Conservation (phyloP, 2,888 invertebrate species). For the Heliconius charithonia region DNA sequence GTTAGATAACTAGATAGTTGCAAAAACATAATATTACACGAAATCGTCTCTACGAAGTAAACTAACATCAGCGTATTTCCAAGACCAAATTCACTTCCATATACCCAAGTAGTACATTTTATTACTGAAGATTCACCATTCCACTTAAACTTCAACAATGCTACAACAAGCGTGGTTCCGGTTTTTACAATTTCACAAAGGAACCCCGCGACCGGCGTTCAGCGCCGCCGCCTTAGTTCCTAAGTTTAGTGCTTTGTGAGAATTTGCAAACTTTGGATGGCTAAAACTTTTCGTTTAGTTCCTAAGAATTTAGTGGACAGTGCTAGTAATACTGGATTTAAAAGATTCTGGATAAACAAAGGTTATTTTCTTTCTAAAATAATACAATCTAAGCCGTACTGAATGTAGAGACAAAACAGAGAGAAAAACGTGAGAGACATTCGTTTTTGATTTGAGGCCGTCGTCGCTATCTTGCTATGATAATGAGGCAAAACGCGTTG, state of each 20-base stretch:
- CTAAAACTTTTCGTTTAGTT: slow-evolving; percentile 12
- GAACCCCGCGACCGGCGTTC: slow-evolving; percentile 11
- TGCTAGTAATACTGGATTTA: background rate
- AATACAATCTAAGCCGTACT: too few relatives aligned
- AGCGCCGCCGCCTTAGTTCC: background rate
- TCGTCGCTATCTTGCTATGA: too few relatives aligned
- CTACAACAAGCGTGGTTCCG: slow-evolving; percentile 29
- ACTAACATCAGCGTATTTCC: background rate
- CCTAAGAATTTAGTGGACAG: slow-evolving; percentile 6
- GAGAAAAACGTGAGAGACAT: too few relatives aligned
- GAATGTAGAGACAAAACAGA: too few relatives aligned
- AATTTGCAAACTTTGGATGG: slow-evolving; percentile 25
- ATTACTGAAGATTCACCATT: slow-evolving; percentile 29
- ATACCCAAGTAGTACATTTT: background rate
- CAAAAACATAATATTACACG: background rate
- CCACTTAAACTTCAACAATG: slow-evolving; percentile 33
- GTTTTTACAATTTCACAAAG: slow-evolving; percentile 37
- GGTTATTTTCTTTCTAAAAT: background rate
- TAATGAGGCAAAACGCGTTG: too few relatives aligned
- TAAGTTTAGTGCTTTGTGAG: slow-evolving; percentile 30
- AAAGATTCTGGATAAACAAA: background rate
- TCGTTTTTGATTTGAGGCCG: too few relatives aligned
- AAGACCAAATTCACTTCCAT: background rate
- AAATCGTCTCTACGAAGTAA: background rate
- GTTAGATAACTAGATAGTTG: too few relatives aligned